A percentile compares a stretch with the other conserved stretches of the same genome.
phyloP scores from a whole-genome alignment of 2,797 vertebrate genomes.

The Cossypha niveicapilla region DNA sequence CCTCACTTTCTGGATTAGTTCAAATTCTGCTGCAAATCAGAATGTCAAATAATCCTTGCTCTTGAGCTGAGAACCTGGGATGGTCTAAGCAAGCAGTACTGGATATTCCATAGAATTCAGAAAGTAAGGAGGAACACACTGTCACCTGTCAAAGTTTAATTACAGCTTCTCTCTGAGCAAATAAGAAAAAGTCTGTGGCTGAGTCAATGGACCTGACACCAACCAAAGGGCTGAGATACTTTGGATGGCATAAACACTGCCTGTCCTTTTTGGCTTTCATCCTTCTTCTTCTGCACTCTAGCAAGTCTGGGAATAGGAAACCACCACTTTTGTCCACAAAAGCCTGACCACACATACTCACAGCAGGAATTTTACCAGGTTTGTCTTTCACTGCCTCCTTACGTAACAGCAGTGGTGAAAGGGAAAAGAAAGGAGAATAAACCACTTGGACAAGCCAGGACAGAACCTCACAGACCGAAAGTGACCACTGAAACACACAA shows the following conservation, averaged over 20 bases:
- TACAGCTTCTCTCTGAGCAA: background rate
- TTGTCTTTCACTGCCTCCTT: conserved; percentile 6
- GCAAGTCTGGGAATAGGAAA: conserved; percentile 8
- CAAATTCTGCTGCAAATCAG: background rate
- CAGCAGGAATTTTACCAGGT: background rate
- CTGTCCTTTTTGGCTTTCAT: background rate
- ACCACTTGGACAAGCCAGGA: background rate
- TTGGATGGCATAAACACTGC: background rate
- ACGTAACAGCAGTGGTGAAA: background rate
- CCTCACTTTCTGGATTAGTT: background rate
- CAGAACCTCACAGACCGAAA: background rate
- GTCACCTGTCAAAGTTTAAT: background rate
- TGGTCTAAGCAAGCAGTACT: background rate
- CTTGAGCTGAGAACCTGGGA: background rate
- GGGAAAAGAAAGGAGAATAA: background rate
- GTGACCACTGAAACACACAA: background rate
- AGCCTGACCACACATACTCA: conserved; percentile 10
- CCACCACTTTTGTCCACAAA: conserved; percentile 5
- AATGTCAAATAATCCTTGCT: background rate
- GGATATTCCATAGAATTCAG: background rate
- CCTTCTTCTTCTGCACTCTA: background rate
- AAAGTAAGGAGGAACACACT: background rate
- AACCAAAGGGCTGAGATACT: background rate
- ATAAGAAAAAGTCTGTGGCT: background rate
- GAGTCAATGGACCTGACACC: background rate